Conservation (phyloP, 2,113 vertebrate species). For the Malurus cyaneus region DNA sequence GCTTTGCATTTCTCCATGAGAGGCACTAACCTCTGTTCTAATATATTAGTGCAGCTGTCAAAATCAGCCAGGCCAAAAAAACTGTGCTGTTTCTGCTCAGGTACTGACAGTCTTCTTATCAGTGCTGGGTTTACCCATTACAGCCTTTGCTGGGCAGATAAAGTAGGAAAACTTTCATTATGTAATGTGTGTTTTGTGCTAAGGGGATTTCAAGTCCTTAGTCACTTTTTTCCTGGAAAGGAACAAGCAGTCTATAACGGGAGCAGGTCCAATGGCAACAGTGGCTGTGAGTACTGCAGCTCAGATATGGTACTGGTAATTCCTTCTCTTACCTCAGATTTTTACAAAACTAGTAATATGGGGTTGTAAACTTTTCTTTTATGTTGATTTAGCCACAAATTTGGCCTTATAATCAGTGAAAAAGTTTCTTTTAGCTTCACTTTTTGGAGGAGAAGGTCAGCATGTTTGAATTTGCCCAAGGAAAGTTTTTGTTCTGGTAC, state of each 20-base stretch:
- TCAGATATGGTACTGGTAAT: background rate
- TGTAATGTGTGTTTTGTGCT: background rate
- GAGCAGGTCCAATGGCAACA: background rate
- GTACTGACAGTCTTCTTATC: background rate
- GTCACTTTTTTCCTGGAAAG: background rate
- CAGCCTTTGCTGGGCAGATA: background rate
- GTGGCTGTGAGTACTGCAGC: background rate
- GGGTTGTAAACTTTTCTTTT: background rate
- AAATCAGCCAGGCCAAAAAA: background rate
- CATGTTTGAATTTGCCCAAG: background rate
- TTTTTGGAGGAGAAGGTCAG: background rate
- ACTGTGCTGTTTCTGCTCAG: background rate
- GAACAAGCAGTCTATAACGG: background rate
- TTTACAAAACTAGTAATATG: background rate
- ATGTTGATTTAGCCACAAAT: background rate
- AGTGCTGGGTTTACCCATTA: background rate
- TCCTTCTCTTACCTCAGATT: background rate
- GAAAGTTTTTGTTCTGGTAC: background rate
- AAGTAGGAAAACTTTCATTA: background rate
- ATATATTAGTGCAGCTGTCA: background rate
- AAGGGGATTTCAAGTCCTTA: background rate
- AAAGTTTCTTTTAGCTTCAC: background rate
- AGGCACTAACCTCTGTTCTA: background rate
- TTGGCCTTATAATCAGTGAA: background rate
- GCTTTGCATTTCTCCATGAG: background rate